Evolutionary conservation across 1,140 invertebrate genomes (phyloP).

Genomic region (Drosophila virilis): DNA sequence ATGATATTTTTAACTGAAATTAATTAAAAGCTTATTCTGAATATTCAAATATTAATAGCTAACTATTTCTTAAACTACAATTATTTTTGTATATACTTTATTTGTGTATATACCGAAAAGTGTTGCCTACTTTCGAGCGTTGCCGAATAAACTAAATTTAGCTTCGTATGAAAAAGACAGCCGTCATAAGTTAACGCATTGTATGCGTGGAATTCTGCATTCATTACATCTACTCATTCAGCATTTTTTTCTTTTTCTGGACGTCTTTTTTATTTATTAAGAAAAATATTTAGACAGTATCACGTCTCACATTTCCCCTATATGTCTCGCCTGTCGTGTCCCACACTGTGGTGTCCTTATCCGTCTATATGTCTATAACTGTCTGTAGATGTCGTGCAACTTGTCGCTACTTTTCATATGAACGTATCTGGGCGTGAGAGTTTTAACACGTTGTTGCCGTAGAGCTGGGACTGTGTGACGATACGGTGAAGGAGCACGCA

Average conservation of each 20-base stretch:
- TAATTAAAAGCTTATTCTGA: too few species aligned
- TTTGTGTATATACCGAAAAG: background rate
- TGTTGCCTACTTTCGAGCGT: constrained; percentile 8
- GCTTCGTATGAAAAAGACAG: background rate
- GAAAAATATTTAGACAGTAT: constrained; percentile 33
- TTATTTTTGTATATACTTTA: background rate
- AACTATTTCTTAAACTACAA: too few species aligned
- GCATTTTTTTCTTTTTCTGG: background rate
- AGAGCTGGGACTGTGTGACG: constrained; percentile 4
- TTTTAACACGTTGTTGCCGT: constrained; percentile 44
- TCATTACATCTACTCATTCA: constrained; percentile 11
- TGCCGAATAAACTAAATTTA: constrained; percentile 14
- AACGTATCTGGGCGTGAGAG: constrained; percentile 46
- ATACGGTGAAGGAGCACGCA: constrained; percentile 21
- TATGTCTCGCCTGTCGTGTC: constrained; percentile 5
- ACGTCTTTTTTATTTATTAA: constrained; percentile 6
- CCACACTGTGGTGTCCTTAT: background rate
- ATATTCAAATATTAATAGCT: too few species aligned
- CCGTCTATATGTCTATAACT: constrained; percentile 22
- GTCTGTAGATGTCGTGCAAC: constrained; percentile 36
- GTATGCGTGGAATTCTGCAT: constrained; percentile 8
- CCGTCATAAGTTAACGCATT: constrained; percentile 23
- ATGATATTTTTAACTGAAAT: too few species aligned
- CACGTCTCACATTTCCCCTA: constrained; percentile 15
- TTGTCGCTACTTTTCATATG: constrained; percentile 40